Base-by-base conservation (phyloP, 2,888 invertebrate genomes). In the Euclidia mi region DNA sequence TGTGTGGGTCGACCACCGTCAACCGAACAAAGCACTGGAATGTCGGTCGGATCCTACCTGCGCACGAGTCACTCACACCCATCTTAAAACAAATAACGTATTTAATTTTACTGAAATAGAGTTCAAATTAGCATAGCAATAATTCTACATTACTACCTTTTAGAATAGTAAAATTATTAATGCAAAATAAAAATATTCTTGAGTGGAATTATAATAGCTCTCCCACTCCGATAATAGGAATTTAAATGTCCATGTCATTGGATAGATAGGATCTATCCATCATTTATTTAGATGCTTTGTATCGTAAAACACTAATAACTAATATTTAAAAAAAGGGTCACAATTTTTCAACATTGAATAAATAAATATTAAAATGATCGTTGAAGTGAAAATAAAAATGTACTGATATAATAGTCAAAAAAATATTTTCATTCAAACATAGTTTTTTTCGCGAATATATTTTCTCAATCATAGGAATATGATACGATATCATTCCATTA, bases 11-110 rank as follows among this genome's bases (percentile, higher is more conserved):
- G 79, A 73, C 71, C 77, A 80, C 79, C 74, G 72, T 72, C 76
- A 73, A 78, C 70, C 75, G 81, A 86, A 91, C 91, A 92, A 91
- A 91, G 85, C 83, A 59, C 65, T 76, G 85, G 92, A 91, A 92
- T 92, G 91, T 85, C 86, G 81, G 74, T 71, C 78, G 77, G 76
- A 79, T 81, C 76, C 82, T 89, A 90, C 89, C 89, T 89, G 89
- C 81, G 79, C 74, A 78, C 76, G 72, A 79, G 63, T 65, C 61
- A 59, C 45, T 18, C 18, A 17, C 40, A 50, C 7, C 4, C 3
- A 14, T 4, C 38, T 28, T 34, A 53, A 59, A 56, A 46, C 15
- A 9, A 42, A 58, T 48, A 32, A 12, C 57, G 50, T 28, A 35
- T 42, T 47, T 79, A 56, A 14, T 0, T 0, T 0, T 0, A 12